Evolutionary conservation across 2,113 vertebrate genomes (phyloP), one percentile per base, ranked within the genome.

Genomic region (Narcine bancroftii): DNA sequence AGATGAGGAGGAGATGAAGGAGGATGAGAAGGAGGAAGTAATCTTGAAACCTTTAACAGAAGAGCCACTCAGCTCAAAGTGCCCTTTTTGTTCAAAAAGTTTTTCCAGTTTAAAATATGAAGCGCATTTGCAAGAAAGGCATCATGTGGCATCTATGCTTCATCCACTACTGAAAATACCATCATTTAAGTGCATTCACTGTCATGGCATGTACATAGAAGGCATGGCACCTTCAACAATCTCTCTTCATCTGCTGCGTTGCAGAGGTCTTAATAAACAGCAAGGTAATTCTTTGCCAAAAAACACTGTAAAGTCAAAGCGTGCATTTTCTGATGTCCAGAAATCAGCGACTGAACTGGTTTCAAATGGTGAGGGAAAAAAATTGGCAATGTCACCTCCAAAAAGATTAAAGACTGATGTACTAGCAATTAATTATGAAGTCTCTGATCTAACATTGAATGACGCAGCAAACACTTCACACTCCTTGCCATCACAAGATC

Each of bases 121-220:
- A 24, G 94, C 95, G 92, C 98, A 99, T 93, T 94, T 99, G 94
- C 97, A 97, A 93, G 97, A 97, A 87, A 96, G 97, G 92, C 99
- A 99, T 94, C 98, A 98, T 45, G 97, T 99, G 6, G 98, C 97
- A 69, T 98, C 99, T 0, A 99, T 98, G 0, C 97, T 99, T 13
- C 99, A 99, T 45, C 98, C 98, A 0, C 97, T 99, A 85, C 94
- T 99, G 9, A 98, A 98, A 94, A 97, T 97, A 0, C 98, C 98
- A 0, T 98, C 98, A 2, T 99, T 98, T 94, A 99, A 99, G 94
- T 99, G 99, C 93, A 97, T 99, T 93, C 98, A 99, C 95, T 99
- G 98, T 94, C 98, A 97, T 0, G 98, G 99, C 0, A 98, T 99
- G 26, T 99, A 99, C 95, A 98, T 97, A 0, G 98, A 98, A 42